Conservation (phyloP, 2,113 vertebrate genomes). For the Tachuris rubrigastra region DNA sequence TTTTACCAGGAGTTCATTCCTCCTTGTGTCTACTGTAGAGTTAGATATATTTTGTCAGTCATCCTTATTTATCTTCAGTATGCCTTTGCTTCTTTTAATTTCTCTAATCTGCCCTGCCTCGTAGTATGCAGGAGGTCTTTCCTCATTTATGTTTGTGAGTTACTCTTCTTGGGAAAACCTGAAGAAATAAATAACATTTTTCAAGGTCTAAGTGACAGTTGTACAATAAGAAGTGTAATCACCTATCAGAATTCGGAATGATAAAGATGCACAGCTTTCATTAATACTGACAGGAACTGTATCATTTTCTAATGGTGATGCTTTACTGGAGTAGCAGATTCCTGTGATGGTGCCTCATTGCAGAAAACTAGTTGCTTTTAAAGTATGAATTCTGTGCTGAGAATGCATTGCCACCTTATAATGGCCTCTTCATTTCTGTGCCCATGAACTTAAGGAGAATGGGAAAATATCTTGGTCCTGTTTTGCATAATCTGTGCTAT, state of each 20-base stretch:
- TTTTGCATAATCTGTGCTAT: neutral
- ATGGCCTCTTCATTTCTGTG: neutral
- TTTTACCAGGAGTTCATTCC: neutral
- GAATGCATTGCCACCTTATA: neutral
- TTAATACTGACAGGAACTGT: neutral
- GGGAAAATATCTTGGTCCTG: neutral
- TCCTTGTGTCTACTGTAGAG: neutral
- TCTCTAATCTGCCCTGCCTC: neutral
- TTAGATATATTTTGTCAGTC: neutral
- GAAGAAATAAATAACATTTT: neutral
- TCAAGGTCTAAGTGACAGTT: neutral
- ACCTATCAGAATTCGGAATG: neutral
- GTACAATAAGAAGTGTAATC: neutral
- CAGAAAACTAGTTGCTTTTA: neutral
- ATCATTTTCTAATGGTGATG: neutral
- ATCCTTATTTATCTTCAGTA: neutral
- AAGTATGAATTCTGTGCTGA: neutral
- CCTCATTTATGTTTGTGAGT: neutral
- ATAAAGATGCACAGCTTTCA: neutral
- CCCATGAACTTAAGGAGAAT: neutral
- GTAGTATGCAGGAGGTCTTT: neutral
- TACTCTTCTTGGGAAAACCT: neutral
- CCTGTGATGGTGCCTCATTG: neutral
- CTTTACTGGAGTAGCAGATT: neutral
- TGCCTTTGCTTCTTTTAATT: neutral